A percentile compares a stretch with the other conserved stretches of the same genome.
These are phyloP conservation scores for Cantharis nigra DNA, from an alignment of 2,888 invertebrate genomes.

Conservation along the genomic window DNA sequence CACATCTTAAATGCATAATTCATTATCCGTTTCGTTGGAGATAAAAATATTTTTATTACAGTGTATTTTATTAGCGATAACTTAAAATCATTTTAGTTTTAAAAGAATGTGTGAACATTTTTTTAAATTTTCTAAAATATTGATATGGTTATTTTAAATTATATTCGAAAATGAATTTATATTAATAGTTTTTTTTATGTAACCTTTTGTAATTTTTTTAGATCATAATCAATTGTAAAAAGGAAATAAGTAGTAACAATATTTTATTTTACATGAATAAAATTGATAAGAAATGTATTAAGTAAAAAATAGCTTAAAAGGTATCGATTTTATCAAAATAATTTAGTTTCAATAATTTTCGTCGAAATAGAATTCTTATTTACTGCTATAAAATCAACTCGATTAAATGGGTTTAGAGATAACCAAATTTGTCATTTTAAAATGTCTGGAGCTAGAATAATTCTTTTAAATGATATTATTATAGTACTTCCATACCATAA, in stretches of 20 bases:
- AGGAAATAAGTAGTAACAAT: not conserved
- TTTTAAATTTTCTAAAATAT: too few relatives aligned
- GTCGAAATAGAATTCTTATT: not conserved
- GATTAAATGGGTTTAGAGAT: not conserved
- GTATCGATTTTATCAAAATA: not conserved
- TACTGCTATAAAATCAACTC: not conserved
- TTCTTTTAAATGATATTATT: not conserved
- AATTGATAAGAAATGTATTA: not conserved
- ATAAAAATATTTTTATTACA: too few relatives aligned
- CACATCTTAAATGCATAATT: too few relatives aligned
- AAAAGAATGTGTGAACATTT: too few relatives aligned
- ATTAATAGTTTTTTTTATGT: too few relatives aligned
- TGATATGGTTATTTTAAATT: too few relatives aligned
- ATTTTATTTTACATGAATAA: not conserved
- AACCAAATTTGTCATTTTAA: not conserved
- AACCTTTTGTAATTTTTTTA: not conserved
- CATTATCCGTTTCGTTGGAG: too few relatives aligned
- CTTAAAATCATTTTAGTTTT: too few relatives aligned
- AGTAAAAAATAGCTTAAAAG: not conserved
- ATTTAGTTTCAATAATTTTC: not conserved
- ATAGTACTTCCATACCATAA: not conserved
- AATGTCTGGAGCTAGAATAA: not conserved
- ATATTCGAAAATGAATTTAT: too few relatives aligned
- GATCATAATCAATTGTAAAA: not conserved
- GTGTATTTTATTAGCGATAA: too few relatives aligned